These are phyloP conservation scores for Clarias macrocephalus DNA, from an alignment of 2,113 vertebrate species.

Conservation along the genomic window DNA sequence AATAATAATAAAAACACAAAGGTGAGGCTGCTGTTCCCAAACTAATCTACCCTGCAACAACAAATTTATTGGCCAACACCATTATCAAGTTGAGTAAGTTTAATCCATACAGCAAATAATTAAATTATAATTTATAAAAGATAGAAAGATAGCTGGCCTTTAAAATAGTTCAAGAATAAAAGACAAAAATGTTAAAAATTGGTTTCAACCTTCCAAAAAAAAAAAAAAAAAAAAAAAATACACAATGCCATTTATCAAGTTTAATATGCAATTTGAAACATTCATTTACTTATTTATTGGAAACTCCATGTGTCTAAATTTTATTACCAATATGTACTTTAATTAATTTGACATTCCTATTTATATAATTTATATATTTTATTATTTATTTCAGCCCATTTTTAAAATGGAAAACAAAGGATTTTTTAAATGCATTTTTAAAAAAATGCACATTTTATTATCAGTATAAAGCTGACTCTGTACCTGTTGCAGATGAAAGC, in stretches of 20 bases:
- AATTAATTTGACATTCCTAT: not conserved
- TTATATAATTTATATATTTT: not conserved
- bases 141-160: no score
- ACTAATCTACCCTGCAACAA: not conserved
- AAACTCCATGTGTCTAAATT: not conserved
- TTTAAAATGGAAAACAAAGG: not conserved
- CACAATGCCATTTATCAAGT: not conserved
- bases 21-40: not conserved
- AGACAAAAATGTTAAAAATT: no score
- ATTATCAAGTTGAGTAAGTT: not conserved
- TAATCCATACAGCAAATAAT: no score
- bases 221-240: no score
- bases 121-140: no score
- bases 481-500: conserved; percentile 74
- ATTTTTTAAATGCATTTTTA: not conserved
- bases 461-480: not conserved
- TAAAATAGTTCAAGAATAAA: no score
- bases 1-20: not conserved
- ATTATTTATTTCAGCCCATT: not conserved
- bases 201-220: no score
- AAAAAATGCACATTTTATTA: not conserved
- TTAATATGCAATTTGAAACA: not conserved
- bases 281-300: not conserved
- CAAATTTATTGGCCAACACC: not conserved
- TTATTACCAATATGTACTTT: not conserved